A percentile compares a stretch with the other conserved stretches of the same genome.
Conservation (phyloP, 2,113 vertebrate species). For the Coracopsis vasa region DNA sequence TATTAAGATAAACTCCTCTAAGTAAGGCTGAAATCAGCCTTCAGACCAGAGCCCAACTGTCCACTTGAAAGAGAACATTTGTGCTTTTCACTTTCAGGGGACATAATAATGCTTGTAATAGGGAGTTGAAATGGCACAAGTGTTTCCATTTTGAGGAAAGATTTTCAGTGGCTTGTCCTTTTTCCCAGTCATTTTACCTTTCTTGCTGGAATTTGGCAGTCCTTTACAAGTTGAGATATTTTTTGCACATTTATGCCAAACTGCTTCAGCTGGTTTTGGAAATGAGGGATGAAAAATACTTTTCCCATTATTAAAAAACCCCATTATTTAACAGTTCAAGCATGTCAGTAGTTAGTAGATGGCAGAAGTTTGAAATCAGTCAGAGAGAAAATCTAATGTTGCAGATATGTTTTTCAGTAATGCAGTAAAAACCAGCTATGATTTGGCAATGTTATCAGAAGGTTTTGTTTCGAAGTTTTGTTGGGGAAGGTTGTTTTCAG, state of each 20-base stretch:
- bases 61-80: not conserved
- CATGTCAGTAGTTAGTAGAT: not conserved
- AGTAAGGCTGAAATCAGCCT: not conserved
- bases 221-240: not conserved
- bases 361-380: not conserved
- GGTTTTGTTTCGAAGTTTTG: not conserved
- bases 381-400: not conserved
- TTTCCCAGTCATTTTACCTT: conserved; percentile 8
- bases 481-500: not conserved
- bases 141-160: conserved; percentile 52
- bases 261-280: not conserved
- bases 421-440: not conserved
- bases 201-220: conserved; percentile 27
- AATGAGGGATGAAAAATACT: not conserved
- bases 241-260: not conserved
- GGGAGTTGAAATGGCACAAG: conserved; percentile 13
- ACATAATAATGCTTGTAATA: not conserved
- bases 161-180: conserved; percentile 11
- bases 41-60: not conserved
- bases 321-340: not conserved
- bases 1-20: not conserved
- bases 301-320: not conserved
- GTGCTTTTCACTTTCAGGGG: not conserved
- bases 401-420: not conserved
- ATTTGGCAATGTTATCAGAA: not conserved